Evolutionary conservation across 2,888 invertebrate species (phyloP), one percentile per base, ranked within the genome.

Genomic region (Lasioglossum malachurum): DNA sequence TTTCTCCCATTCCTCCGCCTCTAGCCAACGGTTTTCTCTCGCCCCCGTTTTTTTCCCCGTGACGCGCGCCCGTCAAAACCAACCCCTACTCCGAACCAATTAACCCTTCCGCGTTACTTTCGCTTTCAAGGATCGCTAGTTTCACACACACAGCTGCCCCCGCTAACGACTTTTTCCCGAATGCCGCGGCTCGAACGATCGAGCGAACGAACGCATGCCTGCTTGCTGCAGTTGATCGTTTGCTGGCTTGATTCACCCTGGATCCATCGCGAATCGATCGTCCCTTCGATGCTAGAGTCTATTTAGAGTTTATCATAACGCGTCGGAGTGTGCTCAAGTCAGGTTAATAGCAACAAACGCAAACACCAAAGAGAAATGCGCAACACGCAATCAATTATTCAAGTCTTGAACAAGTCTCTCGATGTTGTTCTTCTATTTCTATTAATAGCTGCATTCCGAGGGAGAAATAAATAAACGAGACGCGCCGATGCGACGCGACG

Each of bases 71-170:
- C 67, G 44, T 69, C 69, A n/a, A 23, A 38, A 38, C 38, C 23
- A 38, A 23, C 38, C 27, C 76, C 60, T 75, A 31, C 27, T 16
- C 16, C 78, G 44, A 60, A 77, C 46, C 67, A 76, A 80, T 86
- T 77, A 80, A 80, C 80, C 84, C 85, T 72, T 78, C 10, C 75
- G 23, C 35, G 75, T 75, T 41, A 78, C 78, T 75, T 84, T 78
- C 75, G 83, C 83, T 75, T 83, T 75, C 75, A 53, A 19, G 27
- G 75, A 78, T 75, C 60, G 74, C 75, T 60, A 69, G 57, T 57
- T 31, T 53, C 23, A 41, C 5, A 38, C 41, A 69, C 38, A 38
- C 38, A 38, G 31, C 35, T 69, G 38, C 69, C 69, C 38, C n/a
- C n/a, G 38, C 69, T 38, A 23, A 41, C 69, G 38, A 69, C n/a